A percentile compares a stretch with the other conserved stretches of the same genome.
Evolutionary conservation across 2,888 invertebrate genomes (phyloP).

Genomic region (Hymenopus coronatus): DNA sequence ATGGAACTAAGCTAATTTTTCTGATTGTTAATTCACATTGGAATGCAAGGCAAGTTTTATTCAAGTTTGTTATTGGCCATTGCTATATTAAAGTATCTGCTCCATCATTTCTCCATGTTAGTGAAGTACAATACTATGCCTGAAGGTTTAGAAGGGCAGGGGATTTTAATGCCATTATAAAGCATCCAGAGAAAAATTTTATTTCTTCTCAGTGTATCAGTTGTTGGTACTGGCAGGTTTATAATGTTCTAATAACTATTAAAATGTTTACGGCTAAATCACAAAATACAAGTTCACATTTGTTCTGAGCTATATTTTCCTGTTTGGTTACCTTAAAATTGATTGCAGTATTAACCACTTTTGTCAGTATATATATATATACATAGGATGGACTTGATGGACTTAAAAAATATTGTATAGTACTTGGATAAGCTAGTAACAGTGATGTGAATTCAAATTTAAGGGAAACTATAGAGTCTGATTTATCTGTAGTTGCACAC

Average conservation of each 20-base stretch:
- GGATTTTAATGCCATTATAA: background rate
- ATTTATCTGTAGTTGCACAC: too few species aligned
- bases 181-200: background rate
- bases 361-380: background rate
- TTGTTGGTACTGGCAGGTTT: background rate
- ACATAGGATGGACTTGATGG: background rate
- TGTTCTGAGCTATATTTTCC: background rate
- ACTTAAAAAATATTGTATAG: too few species aligned
- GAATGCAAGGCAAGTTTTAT: too few species aligned
- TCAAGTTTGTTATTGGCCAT: too few species aligned
- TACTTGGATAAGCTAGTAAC: too few species aligned
- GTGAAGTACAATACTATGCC: background rate
- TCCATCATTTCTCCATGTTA: background rate
- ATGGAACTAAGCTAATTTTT: too few species aligned
- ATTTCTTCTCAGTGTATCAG: too few species aligned
- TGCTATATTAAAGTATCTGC: background rate
- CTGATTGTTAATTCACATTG: too few species aligned
- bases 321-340: background rate
- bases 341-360: background rate
- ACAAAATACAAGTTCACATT: background rate
- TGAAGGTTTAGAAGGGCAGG: background rate
- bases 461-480: too few species aligned
- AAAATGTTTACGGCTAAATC: background rate
- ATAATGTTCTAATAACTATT: background rate
- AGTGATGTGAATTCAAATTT: too few species aligned